phyloP scores from a whole-genome alignment of 2,797 vertebrate genomes.

The Xiphorhynchus erythropygius region DNA sequence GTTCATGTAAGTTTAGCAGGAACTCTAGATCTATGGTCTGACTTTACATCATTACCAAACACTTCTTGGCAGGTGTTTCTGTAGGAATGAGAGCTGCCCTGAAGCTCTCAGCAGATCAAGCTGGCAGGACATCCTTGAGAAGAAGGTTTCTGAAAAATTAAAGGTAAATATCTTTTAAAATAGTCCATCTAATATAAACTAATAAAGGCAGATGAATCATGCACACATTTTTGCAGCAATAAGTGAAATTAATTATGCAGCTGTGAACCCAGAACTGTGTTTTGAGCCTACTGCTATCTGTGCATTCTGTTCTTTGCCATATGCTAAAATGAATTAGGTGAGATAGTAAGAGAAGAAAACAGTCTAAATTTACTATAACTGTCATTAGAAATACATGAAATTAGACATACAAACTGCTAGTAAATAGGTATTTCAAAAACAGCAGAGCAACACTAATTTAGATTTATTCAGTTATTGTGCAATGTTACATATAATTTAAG shows the following conservation, averaged over 20 bases:
- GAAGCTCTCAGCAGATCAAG: not conserved
- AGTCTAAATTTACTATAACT: not conserved
- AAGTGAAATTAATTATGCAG: not conserved
- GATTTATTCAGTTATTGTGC: not conserved
- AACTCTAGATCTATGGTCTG: not conserved
- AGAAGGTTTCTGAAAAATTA: not conserved
- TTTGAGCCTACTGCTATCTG: not conserved
- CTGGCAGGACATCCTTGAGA: not conserved
- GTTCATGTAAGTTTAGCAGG: not conserved
- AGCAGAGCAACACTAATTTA: not conserved
- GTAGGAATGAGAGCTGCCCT: not conserved
- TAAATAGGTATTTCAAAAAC: not conserved
- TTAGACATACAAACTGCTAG: not conserved
- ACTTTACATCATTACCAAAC: not conserved
- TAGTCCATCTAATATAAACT: not conserved
- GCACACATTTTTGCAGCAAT: not conserved
- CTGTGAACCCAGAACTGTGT: not conserved
- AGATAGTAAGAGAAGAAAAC: conserved; percentile 5
- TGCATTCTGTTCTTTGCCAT: not conserved
- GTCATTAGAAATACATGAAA: not conserved
- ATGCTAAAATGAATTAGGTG: not conserved
- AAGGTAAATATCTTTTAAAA: not conserved
- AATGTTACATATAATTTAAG: not conserved
- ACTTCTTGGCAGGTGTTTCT: not conserved
- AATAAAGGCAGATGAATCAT: not conserved